These are phyloP conservation scores for Ernsta delagoae DNA, from an alignment of 2,888 invertebrate species.

Conservation along the genomic window DNA sequence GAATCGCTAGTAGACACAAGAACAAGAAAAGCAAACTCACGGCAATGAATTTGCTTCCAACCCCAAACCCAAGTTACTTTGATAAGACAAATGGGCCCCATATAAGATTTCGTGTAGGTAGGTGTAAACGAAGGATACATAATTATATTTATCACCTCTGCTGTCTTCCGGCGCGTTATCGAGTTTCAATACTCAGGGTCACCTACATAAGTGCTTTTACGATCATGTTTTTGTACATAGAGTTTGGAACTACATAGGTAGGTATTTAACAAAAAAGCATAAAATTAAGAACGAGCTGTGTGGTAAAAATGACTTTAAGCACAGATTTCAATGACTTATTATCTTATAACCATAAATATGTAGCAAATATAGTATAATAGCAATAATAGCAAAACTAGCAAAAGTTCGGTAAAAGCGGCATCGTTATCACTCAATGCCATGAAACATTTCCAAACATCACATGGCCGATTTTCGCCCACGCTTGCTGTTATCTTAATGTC, in stretches of 20 bases:
- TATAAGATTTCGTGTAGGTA: constrained; percentile 3
- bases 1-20: too few species aligned
- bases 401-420: constrained; percentile 50
- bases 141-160: constrained; percentile 8
- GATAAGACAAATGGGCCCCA: not conserved
- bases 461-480: constrained; percentile 73
- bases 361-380: too few species aligned
- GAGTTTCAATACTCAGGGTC: constrained; percentile 10
- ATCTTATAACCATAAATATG: too few species aligned
- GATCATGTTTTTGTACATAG: not conserved
- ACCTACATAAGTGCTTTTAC: constrained; percentile 13
- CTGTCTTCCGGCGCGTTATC: constrained; percentile 16
- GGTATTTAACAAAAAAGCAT: not conserved
- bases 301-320: not conserved
- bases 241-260: not conserved
- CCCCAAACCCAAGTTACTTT: not conserved
- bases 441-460: constrained; percentile 70
- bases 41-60: not conserved
- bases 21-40: too few species aligned
- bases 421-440: constrained; percentile 57
- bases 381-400: not conserved
- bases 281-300: not conserved
- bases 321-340: not conserved
- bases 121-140: not conserved
- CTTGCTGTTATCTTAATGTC: constrained; percentile 65